Conservation (phyloP, 2,888 invertebrate genomes). For the Fragum whitleyi region DNA sequence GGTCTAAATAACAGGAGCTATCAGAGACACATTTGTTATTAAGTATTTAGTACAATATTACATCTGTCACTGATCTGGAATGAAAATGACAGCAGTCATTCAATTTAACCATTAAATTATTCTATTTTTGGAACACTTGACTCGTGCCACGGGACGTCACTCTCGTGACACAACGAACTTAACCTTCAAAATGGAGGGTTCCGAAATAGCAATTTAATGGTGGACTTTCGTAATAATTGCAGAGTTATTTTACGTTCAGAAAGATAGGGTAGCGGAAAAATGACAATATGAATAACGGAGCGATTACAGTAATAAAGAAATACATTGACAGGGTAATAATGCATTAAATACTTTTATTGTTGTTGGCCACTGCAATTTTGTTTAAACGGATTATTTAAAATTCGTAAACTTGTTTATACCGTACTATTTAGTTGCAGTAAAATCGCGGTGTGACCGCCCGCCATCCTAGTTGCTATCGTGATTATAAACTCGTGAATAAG, state of each 20-base stretch:
- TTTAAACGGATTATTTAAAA: slow-evolving; percentile 35
- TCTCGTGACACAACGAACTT: slow-evolving; percentile 7
- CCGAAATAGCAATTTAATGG: slow-evolving; percentile 14
- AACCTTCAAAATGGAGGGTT: slow-evolving; percentile 15
- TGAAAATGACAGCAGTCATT: slow-evolving; percentile 22
- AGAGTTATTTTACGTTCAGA: neutral
- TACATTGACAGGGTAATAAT: slow-evolving; percentile 48
- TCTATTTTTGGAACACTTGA: slow-evolving; percentile 18
- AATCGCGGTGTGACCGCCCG: neutral
- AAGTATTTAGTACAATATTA: neutral
- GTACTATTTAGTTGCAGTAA: slow-evolving; percentile 4
- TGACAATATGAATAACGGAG: slow-evolving; percentile 42
- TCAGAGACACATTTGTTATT: too few relatives aligned
- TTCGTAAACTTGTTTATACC: slow-evolving; percentile 26
- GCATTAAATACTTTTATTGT: slow-evolving; percentile 54
- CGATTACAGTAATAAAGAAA: slow-evolving; percentile 55
- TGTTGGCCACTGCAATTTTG: neutral
- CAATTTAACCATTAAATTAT: slow-evolving; percentile 1
- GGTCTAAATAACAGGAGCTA: too few relatives aligned
- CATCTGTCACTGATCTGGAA: neutral
- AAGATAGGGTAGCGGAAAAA: slow-evolving; percentile 16
- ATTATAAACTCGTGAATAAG: neutral
- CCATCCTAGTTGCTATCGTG: neutral
- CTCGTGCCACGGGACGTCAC: slow-evolving; percentile 13
- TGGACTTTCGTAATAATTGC: slow-evolving; percentile 26